Conservation (phyloP, 2,113 vertebrate genomes). For the Heptranchias perlo region DNA sequence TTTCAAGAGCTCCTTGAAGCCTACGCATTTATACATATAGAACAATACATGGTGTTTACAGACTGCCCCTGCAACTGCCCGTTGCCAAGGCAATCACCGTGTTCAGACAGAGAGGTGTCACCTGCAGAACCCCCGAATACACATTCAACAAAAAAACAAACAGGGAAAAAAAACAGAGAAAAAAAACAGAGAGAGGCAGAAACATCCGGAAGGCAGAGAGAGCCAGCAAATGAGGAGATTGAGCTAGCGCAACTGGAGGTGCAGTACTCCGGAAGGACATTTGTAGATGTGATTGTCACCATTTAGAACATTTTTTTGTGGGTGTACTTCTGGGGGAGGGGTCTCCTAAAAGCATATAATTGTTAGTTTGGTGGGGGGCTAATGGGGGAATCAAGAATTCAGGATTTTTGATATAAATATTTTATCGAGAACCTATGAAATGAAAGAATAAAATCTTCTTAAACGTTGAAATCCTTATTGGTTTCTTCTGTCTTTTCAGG, state of each 20-base stretch:
- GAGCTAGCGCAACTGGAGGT: not conserved
- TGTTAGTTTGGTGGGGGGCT: not conserved
- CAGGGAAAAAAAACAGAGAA: too few relatives aligned
- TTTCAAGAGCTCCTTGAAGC: too few relatives aligned
- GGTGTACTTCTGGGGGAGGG: too few relatives aligned
- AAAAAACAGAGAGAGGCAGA: too few relatives aligned
- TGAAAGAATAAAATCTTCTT: not conserved
- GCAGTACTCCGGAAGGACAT: not conserved
- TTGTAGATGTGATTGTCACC: not conserved
- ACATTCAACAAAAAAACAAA: too few relatives aligned
- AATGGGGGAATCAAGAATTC: not conserved
- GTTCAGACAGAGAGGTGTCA: too few relatives aligned
- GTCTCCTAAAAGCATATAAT: not conserved
- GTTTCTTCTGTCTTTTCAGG: conserved; percentile 49
- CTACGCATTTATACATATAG: too few relatives aligned
- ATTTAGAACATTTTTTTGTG: not conserved
- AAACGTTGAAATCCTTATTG: not conserved
- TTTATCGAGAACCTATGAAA: not conserved
- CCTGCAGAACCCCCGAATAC: too few relatives aligned
- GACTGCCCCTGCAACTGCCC: too few relatives aligned
- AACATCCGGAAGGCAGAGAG: not conserved
- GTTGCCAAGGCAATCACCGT: too few relatives aligned
- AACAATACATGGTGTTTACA: too few relatives aligned
- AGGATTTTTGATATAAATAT: not conserved
- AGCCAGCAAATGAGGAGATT: too few relatives aligned